Conservation (phyloP, 2,113 vertebrate species). For the Ursus arctos region DNA sequence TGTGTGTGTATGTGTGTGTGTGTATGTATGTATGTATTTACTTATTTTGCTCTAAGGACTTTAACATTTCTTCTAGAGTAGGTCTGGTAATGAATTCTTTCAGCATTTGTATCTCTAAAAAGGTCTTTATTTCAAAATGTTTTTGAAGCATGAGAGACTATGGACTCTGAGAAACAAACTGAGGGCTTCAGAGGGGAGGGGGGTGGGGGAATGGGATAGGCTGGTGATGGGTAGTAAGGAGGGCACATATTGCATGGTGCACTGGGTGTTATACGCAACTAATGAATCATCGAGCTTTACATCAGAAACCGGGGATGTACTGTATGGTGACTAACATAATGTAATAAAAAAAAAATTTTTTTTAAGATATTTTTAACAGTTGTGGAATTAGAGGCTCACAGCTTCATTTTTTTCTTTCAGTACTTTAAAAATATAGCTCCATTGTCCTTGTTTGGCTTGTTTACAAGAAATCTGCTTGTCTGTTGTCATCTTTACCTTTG, state of each 20-base stretch:
- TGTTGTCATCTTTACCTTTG: neutral
- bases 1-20: too few relatives aligned
- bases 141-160: neutral
- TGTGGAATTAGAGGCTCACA: neutral
- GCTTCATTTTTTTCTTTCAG: neutral
- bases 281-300: too few relatives aligned
- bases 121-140: neutral
- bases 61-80: neutral
- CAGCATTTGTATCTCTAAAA: neutral
- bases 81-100: constrained; percentile 1
- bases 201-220: too few relatives aligned
- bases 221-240: too few relatives aligned
- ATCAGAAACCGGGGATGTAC: too few relatives aligned
- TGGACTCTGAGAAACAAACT: too few relatives aligned
- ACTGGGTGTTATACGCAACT: too few relatives aligned
- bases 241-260: too few relatives aligned
- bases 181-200: too few relatives aligned
- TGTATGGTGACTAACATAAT: too few relatives aligned
- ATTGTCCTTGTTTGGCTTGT: neutral
- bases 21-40: neutral
- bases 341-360: neutral
- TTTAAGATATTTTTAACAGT: constrained; percentile 19
- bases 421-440: neutral
- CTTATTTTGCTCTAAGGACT: neutral
- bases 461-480: constrained; percentile 27